These are phyloP conservation scores for Frankliniella intonsa DNA, from an alignment of 2,888 invertebrate species.

Conservation along the genomic window DNA sequence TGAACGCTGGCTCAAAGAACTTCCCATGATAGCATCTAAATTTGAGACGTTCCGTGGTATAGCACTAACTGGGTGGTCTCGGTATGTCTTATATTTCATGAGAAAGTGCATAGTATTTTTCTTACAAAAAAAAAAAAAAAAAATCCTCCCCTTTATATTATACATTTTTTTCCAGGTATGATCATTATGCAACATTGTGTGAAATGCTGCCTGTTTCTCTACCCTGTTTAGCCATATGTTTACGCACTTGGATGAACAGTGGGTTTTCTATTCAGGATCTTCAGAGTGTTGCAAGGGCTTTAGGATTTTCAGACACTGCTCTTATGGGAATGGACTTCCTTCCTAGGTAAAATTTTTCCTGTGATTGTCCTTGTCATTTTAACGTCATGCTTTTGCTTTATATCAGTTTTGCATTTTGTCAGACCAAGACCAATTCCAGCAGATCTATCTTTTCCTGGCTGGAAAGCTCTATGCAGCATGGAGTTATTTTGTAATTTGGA, in stretches of 20 bases:
- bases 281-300: slow-evolving; percentile 44
- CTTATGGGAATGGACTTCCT: slow-evolving; percentile 41
- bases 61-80: slow-evolving; percentile 69
- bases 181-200: slow-evolving; percentile 68
- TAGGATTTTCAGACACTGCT: slow-evolving; percentile 42
- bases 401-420: slow-evolving; percentile 33
- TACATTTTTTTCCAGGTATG: slow-evolving; percentile 52
- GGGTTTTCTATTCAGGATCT: slow-evolving; percentile 49
- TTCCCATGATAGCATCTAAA: slow-evolving; percentile 50
- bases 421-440: slow-evolving; percentile 48
- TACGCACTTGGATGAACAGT: slow-evolving; percentile 53
- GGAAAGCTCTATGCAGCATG: slow-evolving; percentile 48
- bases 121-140: background rate
- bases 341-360: slow-evolving; percentile 38
- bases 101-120: background rate
- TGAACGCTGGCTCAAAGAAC: slow-evolving; percentile 61
- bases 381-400: background rate
- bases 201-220: slow-evolving; percentile 62
- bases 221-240: slow-evolving; percentile 59
- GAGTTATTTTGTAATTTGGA: slow-evolving; percentile 53
- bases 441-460: slow-evolving; percentile 48
- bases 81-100: slow-evolving; percentile 47
- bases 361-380: background rate
- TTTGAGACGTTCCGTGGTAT: slow-evolving; percentile 58
- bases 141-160: background rate